phyloP scores from a whole-genome alignment of 2,113 vertebrate species.

The Embiotoca jacksoni region DNA sequence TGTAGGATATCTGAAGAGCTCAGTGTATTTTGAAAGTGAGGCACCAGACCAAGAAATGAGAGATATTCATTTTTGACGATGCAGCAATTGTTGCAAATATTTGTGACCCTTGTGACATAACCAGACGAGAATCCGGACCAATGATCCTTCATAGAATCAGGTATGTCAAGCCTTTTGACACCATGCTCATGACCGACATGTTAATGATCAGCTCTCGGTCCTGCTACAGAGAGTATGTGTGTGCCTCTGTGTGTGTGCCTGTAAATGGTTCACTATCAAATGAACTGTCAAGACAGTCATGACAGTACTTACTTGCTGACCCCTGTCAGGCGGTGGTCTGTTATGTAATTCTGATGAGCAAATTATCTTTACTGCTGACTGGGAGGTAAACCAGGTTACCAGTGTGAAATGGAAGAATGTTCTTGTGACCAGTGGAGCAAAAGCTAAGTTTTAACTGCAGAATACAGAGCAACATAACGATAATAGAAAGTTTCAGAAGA shows the following conservation, averaged over 20 bases:
- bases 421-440: background rate
- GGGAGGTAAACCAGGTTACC: constrained; percentile 24
- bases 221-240: background rate
- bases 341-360: constrained; percentile 62
- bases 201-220: constrained; percentile 48
- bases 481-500: background rate
- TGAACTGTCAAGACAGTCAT: constrained; percentile 56
- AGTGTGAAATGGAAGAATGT: constrained; percentile 6
- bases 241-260: background rate
- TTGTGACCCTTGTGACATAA: constrained; percentile 13
- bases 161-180: background rate
- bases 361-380: constrained; percentile 61
- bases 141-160: background rate
- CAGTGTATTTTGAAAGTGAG: background rate
- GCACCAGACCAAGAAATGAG: background rate
- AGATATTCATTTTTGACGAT: background rate
- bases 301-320: constrained; percentile 49
- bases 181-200: constrained; percentile 5
- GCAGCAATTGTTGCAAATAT: background rate
- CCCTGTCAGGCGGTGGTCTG: constrained; percentile 9
- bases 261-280: constrained; percentile 64
- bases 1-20: background rate
- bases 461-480: background rate
- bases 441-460: background rate
- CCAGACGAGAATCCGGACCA: background rate